Conservation (phyloP, 2,797 vertebrate genomes). For the Percopsis omiscomaycus region DNA sequence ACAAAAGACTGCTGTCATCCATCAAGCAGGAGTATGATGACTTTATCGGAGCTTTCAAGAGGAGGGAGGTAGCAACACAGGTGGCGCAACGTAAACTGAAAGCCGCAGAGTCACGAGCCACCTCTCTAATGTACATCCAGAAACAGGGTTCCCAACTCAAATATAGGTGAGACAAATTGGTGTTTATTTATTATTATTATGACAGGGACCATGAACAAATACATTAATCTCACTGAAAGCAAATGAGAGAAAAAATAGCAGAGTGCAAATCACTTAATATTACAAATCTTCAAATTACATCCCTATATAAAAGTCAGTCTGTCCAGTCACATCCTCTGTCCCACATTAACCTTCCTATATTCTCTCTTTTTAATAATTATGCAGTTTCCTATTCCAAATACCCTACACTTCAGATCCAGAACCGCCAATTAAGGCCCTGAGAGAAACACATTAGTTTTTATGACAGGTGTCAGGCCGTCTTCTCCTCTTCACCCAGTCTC, state of each 20-base stretch:
- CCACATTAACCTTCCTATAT: too few relatives aligned
- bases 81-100: constrained; percentile 59
- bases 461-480: background rate
- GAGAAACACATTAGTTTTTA: background rate
- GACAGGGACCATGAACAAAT: too few relatives aligned
- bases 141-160: constrained; percentile 69
- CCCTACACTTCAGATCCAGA: too few relatives aligned
- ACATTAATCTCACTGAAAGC: too few relatives aligned
- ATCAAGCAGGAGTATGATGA: constrained; percentile 79
- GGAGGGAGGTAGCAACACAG: constrained; percentile 47
- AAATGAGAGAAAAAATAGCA: too few relatives aligned
- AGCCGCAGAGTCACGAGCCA: constrained; percentile 58
- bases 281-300: too few relatives aligned
- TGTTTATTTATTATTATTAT: background rate
- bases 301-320: too few relatives aligned
- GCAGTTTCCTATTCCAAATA: too few relatives aligned
- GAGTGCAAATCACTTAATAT: too few relatives aligned
- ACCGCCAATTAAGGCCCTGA: too few relatives aligned
- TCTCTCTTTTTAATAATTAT: too few relatives aligned
- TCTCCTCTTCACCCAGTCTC: background rate
- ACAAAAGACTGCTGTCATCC: constrained; percentile 73
- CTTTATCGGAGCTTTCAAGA: constrained; percentile 70
- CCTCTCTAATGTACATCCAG: constrained; percentile 61
- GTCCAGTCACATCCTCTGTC: too few relatives aligned
- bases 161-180: constrained; percentile 65